Evolutionary conservation across 2,888 invertebrate species (phyloP), one percentile per base, ranked within the genome.

Genomic region (Drymonia ruficornis): DNA sequence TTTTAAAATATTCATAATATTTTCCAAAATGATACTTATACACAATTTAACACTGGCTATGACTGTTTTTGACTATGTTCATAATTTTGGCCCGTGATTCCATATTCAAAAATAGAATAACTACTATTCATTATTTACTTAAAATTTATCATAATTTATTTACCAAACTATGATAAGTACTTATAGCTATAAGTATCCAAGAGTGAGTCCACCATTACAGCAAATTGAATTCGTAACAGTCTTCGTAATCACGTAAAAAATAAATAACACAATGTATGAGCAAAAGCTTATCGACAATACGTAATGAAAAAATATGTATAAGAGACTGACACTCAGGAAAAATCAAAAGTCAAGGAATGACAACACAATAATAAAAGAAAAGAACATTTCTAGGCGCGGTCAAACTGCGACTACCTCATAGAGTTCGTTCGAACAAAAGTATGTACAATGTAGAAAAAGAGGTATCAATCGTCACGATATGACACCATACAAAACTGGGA

Each of bases 31-130:
- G 55, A 63, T 64, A 65, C 55, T 61, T 70, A 65, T 59, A 65
- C 63, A 65, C 58, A 70, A 68, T 60, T 61, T 65, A 67, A 81
- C 80, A 83, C 81, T 84, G 83, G 76, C 78, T 75, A 73, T 82
- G 82, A 87, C 86, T 88, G 83, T 84, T 83, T 84, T 80, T 91
- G 91, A 91, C 91, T 91, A 91, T 70, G 77, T 76, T 81, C 72
- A 84, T 80, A 88, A 89, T 84, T 91, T 91, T 91, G 91, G 91
- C 91, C 91, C 87, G 76, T 85, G 76, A 83, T 85, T 87, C 83
- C 83, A 86, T 86, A 84, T 81, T 82, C 71, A 76, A 81, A 81
- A 74, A 78, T 78, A 75, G 68, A 75, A 71, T 72, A 71, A 70
- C 72, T 74, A 73, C 57, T 65, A 65, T 70, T 66, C 58, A 65